These are phyloP conservation scores for Lithosia quadra DNA, from an alignment of 2,888 invertebrate genomes.

Conservation along the genomic window DNA sequence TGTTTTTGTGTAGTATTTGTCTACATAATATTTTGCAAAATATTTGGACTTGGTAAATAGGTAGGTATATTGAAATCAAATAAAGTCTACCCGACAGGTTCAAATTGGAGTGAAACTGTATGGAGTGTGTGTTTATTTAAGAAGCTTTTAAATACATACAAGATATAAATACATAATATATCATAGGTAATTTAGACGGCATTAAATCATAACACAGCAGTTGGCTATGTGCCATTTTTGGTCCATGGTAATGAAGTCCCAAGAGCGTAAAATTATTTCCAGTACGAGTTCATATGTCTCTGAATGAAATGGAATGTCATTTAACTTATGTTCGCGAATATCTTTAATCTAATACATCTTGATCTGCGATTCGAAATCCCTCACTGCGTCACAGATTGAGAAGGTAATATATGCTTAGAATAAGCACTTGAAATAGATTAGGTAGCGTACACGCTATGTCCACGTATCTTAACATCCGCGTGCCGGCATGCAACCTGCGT, in stretches of 20 bases:
- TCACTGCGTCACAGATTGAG: slow-evolving; percentile 14
- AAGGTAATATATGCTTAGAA: slow-evolving; percentile 11
- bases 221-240: slow-evolving; percentile 50
- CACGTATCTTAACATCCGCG: slow-evolving; percentile 77
- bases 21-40: background rate
- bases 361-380: background rate
- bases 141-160: slow-evolving; percentile 3
- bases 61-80: background rate
- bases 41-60: too few relatives aligned
- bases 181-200: slow-evolving; percentile 32
- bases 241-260: slow-evolving; percentile 46
- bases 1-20: background rate
- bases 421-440: slow-evolving; percentile 46
- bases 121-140: background rate
- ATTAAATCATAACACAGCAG: slow-evolving; percentile 47
- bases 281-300: slow-evolving; percentile 34
- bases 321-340: slow-evolving; percentile 16
- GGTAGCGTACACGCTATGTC: slow-evolving; percentile 60
- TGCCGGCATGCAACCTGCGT: slow-evolving; percentile 82
- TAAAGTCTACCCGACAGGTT: background rate
- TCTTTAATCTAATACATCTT: slow-evolving; percentile 13
- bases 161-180: slow-evolving; percentile 9
- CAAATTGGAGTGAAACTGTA: background rate
- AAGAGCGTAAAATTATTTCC: slow-evolving; percentile 41
- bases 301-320: slow-evolving; percentile 22